A percentile compares a stretch with the other conserved stretches of the same genome.
phyloP scores from a whole-genome alignment of 2,888 invertebrate genomes.

The Ophioninae sp. region DNA sequence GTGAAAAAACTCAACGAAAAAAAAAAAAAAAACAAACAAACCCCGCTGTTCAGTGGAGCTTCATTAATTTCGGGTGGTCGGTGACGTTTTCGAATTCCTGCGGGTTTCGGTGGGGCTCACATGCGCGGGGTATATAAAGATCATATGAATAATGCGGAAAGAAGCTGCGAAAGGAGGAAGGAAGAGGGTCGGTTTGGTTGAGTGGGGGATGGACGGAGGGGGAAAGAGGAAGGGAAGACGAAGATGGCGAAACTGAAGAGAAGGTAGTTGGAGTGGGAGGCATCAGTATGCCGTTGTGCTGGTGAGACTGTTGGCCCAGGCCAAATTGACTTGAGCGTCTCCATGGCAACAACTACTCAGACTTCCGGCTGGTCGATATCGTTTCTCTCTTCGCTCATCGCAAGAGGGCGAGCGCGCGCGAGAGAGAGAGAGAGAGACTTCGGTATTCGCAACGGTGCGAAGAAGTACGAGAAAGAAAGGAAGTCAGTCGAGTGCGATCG shows the following conservation, averaged over 20 bases:
- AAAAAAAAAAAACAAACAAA: not conserved
- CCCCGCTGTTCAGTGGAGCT: not conserved
- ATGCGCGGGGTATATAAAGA: constrained; percentile 39
- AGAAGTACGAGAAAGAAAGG: constrained; percentile 21
- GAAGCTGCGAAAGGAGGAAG: constrained; percentile 31
- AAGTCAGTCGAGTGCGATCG: not conserved
- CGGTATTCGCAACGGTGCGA: not conserved
- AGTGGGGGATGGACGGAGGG: constrained; percentile 1
- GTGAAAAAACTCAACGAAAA: constrained; percentile 13
- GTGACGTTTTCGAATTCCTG: constrained; percentile 24
- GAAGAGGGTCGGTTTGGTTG: constrained; percentile 9
- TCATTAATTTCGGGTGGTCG: not conserved
- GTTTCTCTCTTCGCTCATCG: constrained; percentile 77
- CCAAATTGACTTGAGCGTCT: constrained; percentile 84
- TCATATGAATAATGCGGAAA: constrained; percentile 57
- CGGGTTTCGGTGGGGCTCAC: constrained; percentile 42
- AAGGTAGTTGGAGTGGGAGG: constrained; percentile 65
- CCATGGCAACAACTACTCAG: constrained; percentile 83
- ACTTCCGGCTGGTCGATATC: constrained; percentile 82
- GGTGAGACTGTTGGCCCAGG: constrained; percentile 80
- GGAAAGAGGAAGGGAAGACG: constrained; percentile 61
- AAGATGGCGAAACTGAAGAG: constrained; percentile 67
- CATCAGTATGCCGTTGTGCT: constrained; percentile 74
- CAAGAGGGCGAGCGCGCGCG: constrained; percentile 25
- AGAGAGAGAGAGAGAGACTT: constrained; percentile 17